Conservation (phyloP, 1,140 invertebrate genomes). For the Helicoverpa armigera region DNA sequence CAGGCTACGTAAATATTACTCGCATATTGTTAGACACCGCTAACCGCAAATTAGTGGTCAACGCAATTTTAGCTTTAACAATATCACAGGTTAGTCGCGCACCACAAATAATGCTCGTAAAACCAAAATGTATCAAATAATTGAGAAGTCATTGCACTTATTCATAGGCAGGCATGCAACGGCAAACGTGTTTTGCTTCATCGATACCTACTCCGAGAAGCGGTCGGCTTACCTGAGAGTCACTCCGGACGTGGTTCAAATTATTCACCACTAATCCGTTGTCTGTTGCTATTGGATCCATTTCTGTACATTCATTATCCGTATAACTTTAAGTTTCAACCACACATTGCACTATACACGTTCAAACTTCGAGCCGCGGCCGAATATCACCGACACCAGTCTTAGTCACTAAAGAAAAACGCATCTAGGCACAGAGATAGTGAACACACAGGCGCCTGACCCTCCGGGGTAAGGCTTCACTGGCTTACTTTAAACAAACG, state of each 20-base stretch:
- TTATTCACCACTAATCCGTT: constrained; percentile 84
- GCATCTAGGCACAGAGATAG: constrained; percentile 61
- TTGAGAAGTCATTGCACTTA: constrained; percentile 82
- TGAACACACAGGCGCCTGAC: constrained; percentile 58
- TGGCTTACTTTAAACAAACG: constrained; percentile 66
- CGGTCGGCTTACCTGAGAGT: constrained; percentile 81
- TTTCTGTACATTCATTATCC: constrained; percentile 76
- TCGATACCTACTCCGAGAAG: constrained; percentile 67
- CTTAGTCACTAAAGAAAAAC: constrained; percentile 57
- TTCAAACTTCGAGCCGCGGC: constrained; percentile 44
- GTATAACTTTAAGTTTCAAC: constrained; percentile 54
- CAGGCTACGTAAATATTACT: background rate
- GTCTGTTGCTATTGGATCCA: constrained; percentile 83
- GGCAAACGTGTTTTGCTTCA: constrained; percentile 79
- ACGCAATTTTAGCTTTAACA: constrained; percentile 23
- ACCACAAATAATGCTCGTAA: constrained; percentile 24
- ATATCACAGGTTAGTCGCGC: constrained; percentile 4
- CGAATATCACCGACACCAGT: constrained; percentile 50
- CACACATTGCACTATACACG: constrained; percentile 55
- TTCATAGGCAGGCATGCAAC: constrained; percentile 78
- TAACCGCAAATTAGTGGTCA: constrained; percentile 39
- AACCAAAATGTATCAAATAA: constrained; percentile 69
- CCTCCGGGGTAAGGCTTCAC: constrained; percentile 66
- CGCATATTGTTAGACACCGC: constrained; percentile 17
- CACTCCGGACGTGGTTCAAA: constrained; percentile 84